These are phyloP conservation scores for Agapornis canus DNA, from an alignment of 2,797 vertebrate species.

Conservation along the genomic window DNA sequence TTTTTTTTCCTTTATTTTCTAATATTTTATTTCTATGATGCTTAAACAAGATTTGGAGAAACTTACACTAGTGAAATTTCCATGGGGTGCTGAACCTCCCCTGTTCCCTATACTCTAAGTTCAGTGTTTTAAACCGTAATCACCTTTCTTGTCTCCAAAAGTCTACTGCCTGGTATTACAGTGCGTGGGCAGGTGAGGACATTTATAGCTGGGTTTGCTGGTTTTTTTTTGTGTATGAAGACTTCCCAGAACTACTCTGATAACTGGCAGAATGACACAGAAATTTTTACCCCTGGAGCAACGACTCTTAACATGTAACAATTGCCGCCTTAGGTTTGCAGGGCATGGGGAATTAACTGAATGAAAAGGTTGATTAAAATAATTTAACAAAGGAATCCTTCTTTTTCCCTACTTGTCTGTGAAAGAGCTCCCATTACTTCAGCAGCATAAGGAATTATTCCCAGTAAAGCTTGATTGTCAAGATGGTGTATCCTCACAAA, in stretches of 20 bases:
- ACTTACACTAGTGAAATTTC: neutral
- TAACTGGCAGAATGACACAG: neutral
- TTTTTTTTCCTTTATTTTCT: rapidly evolving
- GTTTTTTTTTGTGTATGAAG: neutral
- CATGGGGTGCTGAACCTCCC: rapidly evolving
- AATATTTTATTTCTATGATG: neutral
- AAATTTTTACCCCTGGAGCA: neutral
- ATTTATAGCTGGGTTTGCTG: neutral
- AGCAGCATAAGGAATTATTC: neutral
- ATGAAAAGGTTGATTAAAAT: neutral
- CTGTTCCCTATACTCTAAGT: neutral
- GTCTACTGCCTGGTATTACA: neutral
- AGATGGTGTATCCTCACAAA: neutral
- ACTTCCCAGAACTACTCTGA: neutral
- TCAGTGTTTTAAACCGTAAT: neutral
- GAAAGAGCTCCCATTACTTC: neutral
- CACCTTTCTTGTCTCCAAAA: neutral
- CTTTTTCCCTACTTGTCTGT: neutral
- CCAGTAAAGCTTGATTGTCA: neutral
- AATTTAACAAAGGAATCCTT: neutral
- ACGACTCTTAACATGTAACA: rapidly evolving
- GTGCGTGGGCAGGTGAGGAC: neutral
- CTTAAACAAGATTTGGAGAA: neutral
- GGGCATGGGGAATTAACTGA: neutral
- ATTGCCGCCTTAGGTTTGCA: neutral